Base-by-base conservation (phyloP, 2,797 vertebrate genomes). In the Coregonus ussuriensis region DNA sequence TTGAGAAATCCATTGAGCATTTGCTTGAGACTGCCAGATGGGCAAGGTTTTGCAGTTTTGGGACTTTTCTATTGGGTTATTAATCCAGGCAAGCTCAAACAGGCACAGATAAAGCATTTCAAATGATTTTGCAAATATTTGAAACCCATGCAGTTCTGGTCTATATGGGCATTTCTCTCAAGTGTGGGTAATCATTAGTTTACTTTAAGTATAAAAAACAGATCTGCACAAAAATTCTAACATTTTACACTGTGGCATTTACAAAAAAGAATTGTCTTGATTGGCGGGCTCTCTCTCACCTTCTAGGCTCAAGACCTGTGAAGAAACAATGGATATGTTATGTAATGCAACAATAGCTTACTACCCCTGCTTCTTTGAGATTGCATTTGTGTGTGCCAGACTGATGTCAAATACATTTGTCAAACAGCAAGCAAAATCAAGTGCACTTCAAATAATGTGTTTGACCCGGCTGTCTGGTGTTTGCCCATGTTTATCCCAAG, bases 171-270 rank as follows among this genome's bases (percentile, higher is more conserved):
- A 33, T 47, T 14, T 75, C 21, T 21, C 6, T 13, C 13, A 66
- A 13, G 21, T 16, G 47, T 21, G 41, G 7, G 13, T 37, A 37
- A 53, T n/a, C 18, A 21, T 35, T 65, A 25, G n/a, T 14, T 31
- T 29, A 75, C 7, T 76, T 75, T 71, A 80, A 73, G 68, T 76
- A 11, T 18, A 47, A 76, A 82, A 83, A 72, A 79, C 35, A 87
- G 71, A 82, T 4, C 56, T 77, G 80, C 80, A 87, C 47, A 78
- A 51, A 79, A 75, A 77, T 59, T 29, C 31, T 0, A 72, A 83
- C 53, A 84, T 81, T 82, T 83, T 82, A 89, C 76, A 91, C 65
- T 82, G 14, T 15, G 41, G 82, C 80, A 87, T 90, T 52, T 88
- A 91, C 88, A 91, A 76, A 76, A 7, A 69, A 4, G 18, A 68